phyloP scores from a whole-genome alignment of 2,113 vertebrate genomes.

The Phalacrocorax brasilianus region DNA sequence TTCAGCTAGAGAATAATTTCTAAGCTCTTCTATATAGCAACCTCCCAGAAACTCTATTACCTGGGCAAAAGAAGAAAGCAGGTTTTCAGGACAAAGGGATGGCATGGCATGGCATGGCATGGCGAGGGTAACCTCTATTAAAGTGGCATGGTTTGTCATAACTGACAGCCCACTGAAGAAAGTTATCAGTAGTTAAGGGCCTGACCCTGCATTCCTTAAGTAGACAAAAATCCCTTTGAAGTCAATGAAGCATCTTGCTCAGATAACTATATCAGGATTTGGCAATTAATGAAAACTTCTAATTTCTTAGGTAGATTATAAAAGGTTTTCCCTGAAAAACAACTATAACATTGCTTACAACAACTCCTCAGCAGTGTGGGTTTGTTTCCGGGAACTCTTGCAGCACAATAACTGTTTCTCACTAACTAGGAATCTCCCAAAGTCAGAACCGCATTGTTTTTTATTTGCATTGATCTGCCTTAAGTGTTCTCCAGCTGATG shows the following conservation, averaged over 20 bases:
- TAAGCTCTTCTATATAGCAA: not conserved
- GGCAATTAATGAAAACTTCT: conserved; percentile 46
- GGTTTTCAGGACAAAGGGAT: not conserved
- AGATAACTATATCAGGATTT: conserved; percentile 41
- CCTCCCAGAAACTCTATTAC: not conserved
- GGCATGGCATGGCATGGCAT: not conserved
- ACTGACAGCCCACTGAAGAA: conserved; percentile 58
- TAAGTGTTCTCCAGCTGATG: conserved; percentile 26
- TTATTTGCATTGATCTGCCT: conserved; percentile 17
- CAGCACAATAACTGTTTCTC: not conserved
- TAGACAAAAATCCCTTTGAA: conserved; percentile 67
- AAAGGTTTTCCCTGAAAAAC: not conserved
- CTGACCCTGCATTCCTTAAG: conserved; percentile 61
- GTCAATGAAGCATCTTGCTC: conserved; percentile 53
- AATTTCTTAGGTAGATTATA: conserved; percentile 27
- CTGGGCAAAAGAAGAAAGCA: not conserved
- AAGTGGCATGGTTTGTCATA: conserved; percentile 55
- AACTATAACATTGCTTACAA: not conserved
- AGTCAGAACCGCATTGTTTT: conserved; percentile 33
- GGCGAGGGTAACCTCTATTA: not conserved
- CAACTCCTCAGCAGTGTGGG: not conserved
- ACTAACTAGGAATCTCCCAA: not conserved
- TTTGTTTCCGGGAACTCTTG: not conserved
- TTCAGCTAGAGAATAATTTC: not conserved
- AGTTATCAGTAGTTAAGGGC: conserved; percentile 64